These are phyloP conservation scores for Drosophila chauvacae DNA, from an alignment of 1,140 invertebrate genomes.

Conservation along the genomic window DNA sequence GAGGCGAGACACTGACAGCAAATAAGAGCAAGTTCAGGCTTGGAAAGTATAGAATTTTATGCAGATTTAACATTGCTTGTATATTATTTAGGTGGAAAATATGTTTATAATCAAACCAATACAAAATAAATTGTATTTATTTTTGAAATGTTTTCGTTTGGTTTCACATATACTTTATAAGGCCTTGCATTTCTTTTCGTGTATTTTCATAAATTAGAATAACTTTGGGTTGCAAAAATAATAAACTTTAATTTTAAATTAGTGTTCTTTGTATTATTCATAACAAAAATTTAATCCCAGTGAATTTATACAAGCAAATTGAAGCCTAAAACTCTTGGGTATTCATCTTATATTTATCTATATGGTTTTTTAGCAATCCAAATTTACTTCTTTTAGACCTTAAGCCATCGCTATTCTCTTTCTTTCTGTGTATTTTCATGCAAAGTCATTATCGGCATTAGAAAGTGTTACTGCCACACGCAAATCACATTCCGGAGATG, in stretches of 20 bases:
- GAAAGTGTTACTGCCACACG: constrained; percentile 65
- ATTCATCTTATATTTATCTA: too few species aligned
- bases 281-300: too few species aligned
- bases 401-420: neutral
- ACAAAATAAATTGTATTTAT: neutral
- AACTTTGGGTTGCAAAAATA: too few species aligned
- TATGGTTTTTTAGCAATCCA: neutral
- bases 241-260: too few species aligned
- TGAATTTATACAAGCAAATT: too few species aligned
- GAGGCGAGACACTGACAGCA: constrained; percentile 11
- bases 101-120: neutral
- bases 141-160: neutral
- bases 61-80: too few species aligned
- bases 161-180: neutral
- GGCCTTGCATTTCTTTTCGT: neutral
- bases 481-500: constrained; percentile 46
- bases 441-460: constrained; percentile 59
- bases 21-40: neutral
- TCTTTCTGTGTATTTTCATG: constrained; percentile 20
- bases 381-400: neutral
- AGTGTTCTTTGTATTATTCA: too few species aligned
- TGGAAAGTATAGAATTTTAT: neutral
- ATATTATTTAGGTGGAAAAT: neutral
- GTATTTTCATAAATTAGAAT: too few species aligned
- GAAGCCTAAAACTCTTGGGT: too few species aligned